A percentile compares a stretch with the other conserved stretches of the same genome.
Conservation (phyloP, 2,888 invertebrate species). For the Dryobotodes eremita region DNA sequence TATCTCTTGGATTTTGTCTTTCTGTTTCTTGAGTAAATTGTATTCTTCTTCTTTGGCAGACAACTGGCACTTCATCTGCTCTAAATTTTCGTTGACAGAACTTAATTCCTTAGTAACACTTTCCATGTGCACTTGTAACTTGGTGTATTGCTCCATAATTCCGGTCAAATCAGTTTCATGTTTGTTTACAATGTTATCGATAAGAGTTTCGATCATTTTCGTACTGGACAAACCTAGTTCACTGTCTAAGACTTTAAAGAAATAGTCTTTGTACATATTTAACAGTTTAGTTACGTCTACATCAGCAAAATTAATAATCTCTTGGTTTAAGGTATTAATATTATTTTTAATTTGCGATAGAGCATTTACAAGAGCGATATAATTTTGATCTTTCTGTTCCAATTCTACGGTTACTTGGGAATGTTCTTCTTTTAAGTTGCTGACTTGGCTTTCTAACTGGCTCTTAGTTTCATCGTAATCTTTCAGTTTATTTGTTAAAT, state of each 20-base stretch:
- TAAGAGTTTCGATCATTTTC: conserved; percentile 75
- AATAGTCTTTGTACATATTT: conserved; percentile 75
- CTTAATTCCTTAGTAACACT: conserved; percentile 73
- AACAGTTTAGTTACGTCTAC: conserved; percentile 64
- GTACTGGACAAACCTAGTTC: conserved; percentile 76
- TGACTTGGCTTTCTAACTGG: conserved; percentile 73
- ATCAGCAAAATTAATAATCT: conserved; percentile 58
- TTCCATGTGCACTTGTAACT: conserved; percentile 73
- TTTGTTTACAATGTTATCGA: conserved; percentile 72
- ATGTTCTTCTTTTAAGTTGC: conserved; percentile 69
- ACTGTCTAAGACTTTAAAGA: conserved; percentile 78
- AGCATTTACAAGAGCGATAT: conserved; percentile 69
- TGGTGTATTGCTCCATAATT: conserved; percentile 70
- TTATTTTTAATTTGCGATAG: conserved; percentile 74
- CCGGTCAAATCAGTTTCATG: conserved; percentile 72
- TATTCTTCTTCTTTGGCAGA: conserved; percentile 80
- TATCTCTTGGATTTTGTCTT: conserved; percentile 82
- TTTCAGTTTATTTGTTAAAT: conserved; percentile 81
- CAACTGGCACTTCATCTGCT: conserved; percentile 75
- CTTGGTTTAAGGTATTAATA: conserved; percentile 68
- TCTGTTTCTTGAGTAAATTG: conserved; percentile 77
- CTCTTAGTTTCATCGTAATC: conserved; percentile 78
- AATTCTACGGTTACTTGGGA: conserved; percentile 72
- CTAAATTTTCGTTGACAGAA: conserved; percentile 74
- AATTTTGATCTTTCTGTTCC: conserved; percentile 72